Conservation (phyloP, 2,113 vertebrate genomes). For the Thamnophis sirtalis region DNA sequence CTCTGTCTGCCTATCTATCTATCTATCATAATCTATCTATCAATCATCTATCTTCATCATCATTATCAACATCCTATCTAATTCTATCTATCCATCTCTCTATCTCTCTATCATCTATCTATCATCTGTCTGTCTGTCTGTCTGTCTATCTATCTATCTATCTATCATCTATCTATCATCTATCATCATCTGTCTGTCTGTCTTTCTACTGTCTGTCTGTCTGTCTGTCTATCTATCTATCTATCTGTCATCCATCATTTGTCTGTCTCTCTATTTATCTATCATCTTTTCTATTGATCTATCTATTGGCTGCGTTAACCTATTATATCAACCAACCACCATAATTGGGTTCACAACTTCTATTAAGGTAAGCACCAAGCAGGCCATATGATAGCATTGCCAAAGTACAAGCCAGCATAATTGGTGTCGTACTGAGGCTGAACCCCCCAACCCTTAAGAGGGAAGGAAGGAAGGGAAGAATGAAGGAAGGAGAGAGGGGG, state of each 20-base stretch:
- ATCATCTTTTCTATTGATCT: background rate
- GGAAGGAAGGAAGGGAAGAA: no score
- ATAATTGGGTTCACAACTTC: background rate
- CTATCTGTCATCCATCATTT: background rate
- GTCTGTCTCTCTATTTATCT: background rate
- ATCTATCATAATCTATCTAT: no score
- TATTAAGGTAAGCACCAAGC: background rate
- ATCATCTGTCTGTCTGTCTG: no score
- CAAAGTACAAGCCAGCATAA: background rate
- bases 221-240: background rate
- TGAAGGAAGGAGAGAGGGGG: background rate
- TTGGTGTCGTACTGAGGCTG: fast-evolving
- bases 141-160: no score
- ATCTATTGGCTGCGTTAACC: background rate
- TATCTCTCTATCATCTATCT: no score
- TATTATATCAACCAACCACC: background rate
- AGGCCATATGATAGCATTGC: background rate
- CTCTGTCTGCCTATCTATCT: no score
- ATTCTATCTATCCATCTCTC: no score
- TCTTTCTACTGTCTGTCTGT: background rate
- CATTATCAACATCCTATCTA: no score
- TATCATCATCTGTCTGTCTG: no score
- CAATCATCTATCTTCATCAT: no score
- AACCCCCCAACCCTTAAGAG: background rate
- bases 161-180: no score